These are phyloP conservation scores for Pterobdella sp. DNA, from an alignment of 2,888 invertebrate species.

Conservation along the genomic window DNA sequence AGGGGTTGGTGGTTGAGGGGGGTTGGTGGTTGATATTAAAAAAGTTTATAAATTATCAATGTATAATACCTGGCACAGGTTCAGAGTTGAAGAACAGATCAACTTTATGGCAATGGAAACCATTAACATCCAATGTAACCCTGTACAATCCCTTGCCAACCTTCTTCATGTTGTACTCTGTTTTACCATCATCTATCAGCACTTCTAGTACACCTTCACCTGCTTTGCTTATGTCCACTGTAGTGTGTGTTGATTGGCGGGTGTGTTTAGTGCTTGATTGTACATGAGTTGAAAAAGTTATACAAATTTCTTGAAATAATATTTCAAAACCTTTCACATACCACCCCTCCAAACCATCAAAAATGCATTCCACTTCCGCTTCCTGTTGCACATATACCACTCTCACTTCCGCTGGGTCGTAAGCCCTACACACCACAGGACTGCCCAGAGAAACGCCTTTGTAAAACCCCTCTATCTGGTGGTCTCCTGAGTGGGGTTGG, in stretches of 20 bases:
- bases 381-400: neutral
- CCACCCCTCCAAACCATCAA: neutral
- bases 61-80: neutral
- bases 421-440: neutral
- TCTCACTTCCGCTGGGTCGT: neutral
- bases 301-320: neutral
- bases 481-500: neutral
- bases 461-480: neutral
- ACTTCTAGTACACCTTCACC: constrained; percentile 8
- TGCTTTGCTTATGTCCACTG: constrained; percentile 19
- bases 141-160: constrained; percentile 7
- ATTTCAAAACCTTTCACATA: neutral
- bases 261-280: neutral
- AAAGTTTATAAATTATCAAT: no score
- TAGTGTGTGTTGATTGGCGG: neutral
- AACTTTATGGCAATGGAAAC: neutral
- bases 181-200: neutral
- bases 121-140: neutral
- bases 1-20: no score
- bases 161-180: neutral
- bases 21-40: no score
- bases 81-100: neutral
- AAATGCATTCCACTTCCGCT: neutral
- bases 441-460: neutral
- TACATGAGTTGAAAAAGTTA: neutral